These are phyloP conservation scores for Plodia interpunctella DNA, from an alignment of 1,140 invertebrate genomes.

Conservation along the genomic window DNA sequence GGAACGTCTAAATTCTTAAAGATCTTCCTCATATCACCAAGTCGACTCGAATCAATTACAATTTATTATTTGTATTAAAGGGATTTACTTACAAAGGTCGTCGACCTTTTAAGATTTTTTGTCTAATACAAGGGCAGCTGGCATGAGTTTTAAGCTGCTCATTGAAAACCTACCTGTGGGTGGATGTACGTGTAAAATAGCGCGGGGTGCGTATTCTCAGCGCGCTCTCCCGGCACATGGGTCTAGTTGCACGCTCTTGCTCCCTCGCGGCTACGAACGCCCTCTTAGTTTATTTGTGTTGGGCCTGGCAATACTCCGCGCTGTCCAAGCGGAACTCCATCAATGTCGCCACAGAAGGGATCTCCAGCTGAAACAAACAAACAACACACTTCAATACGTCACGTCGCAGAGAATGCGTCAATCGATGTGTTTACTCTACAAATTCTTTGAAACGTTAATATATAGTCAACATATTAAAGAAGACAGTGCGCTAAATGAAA, in stretches of 20 bases:
- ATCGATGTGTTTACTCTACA: not conserved
- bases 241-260: conserved; percentile 39
- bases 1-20: too few species aligned
- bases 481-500: not conserved
- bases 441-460: not conserved
- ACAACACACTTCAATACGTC: conserved; percentile 6
- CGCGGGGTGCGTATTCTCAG: conserved; percentile 33
- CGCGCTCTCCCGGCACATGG: conserved; percentile 57
- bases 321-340: conserved; percentile 98
- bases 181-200: conserved; percentile 45
- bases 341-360: conserved; percentile 85
- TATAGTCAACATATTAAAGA: not conserved
- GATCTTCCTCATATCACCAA: too few species aligned
- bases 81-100: too few species aligned
- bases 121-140: too few species aligned
- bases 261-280: conserved; percentile 45
- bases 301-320: conserved; percentile 96
- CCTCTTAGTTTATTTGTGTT: conserved; percentile 91
- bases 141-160: too few species aligned
- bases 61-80: too few species aligned
- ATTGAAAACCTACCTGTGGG: conserved; percentile 38
- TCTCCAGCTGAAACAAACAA: conserved; percentile 69
- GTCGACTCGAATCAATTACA: too few species aligned
- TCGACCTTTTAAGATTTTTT: too few species aligned
- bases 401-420: not conserved